Conservation (phyloP, 1,140 invertebrate species). For the Polypedilum pembai region DNA sequence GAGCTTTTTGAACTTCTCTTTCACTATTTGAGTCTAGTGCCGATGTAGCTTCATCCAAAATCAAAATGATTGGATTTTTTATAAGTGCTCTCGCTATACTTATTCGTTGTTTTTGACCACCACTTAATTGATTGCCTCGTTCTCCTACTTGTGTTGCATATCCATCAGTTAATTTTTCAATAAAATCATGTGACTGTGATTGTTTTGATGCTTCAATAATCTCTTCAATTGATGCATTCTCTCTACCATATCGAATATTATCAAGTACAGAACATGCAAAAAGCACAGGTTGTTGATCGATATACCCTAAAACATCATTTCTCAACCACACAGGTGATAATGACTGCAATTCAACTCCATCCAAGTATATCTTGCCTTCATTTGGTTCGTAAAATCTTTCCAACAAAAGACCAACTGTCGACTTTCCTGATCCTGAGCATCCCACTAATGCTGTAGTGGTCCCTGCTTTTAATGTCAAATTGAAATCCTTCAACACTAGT, state of each 20-base stretch:
- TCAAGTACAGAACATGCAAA: constrained; percentile 88
- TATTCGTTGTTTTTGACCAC: constrained; percentile 86
- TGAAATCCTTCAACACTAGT: constrained; percentile 73
- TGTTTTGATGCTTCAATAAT: constrained; percentile 66
- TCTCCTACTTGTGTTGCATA: constrained; percentile 87
- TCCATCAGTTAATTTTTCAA: constrained; percentile 69
- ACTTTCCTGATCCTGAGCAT: constrained; percentile 84
- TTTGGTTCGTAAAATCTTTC: constrained; percentile 86
- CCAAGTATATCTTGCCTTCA: constrained; percentile 66
- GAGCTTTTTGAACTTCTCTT: constrained; percentile 72
- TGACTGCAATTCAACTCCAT: constrained; percentile 51
- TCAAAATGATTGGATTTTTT: constrained; percentile 77
- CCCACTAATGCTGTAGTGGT: constrained; percentile 86
- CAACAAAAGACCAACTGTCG: constrained; percentile 76
- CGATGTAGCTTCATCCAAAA: constrained; percentile 89
- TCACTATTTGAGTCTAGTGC: constrained; percentile 86
- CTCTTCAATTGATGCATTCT: constrained; percentile 57
- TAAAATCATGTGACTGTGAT: constrained; percentile 89
- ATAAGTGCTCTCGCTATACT: constrained; percentile 82
- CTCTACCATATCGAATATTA: constrained; percentile 88
- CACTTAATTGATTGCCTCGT: constrained; percentile 78
- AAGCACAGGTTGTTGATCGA: constrained; percentile 87
- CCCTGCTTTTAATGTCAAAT: constrained; percentile 71
- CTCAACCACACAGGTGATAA: constrained; percentile 82
- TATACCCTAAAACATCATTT: constrained; percentile 72